phyloP scores from a whole-genome alignment of 2,888 invertebrate species.

The Crioceris asparagi region DNA sequence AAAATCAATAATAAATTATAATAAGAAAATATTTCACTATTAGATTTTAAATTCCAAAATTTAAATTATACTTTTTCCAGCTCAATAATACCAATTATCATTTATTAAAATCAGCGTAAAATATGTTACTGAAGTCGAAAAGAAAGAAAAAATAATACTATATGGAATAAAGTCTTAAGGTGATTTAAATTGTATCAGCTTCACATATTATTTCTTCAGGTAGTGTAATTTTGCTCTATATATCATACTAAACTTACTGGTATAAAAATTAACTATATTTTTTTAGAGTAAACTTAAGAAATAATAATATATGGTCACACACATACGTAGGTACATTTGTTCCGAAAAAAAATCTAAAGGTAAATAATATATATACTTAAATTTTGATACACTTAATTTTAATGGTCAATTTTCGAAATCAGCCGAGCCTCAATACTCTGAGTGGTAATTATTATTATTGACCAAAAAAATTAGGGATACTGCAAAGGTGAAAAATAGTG shows the following conservation, averaged over 20 bases:
- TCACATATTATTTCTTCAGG: conserved; percentile 2
- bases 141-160: too few relatives aligned
- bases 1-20: too few relatives aligned
- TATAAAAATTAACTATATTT: conserved; percentile 12
- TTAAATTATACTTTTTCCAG: too few relatives aligned
- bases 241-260: conserved; percentile 10
- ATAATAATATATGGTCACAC: conserved; percentile 9
- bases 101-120: too few relatives aligned
- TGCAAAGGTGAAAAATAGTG: too few relatives aligned
- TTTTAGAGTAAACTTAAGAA: conserved; percentile 6
- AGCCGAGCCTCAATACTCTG: too few relatives aligned
- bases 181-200: conserved; percentile 4
- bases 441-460: too few relatives aligned
- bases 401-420: background rate
- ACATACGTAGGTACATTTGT: conserved; percentile 9
- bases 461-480: too few relatives aligned
- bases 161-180: conserved; percentile 2
- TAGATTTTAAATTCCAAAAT: too few relatives aligned
- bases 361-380: conserved; percentile 9
- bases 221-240: conserved; percentile 10
- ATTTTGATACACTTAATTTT: conserved; percentile 2
- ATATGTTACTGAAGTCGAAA: too few relatives aligned
- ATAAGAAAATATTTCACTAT: too few relatives aligned
- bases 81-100: too few relatives aligned
- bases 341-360: conserved; percentile 3